phyloP scores from a whole-genome alignment of 2,888 invertebrate genomes.

The Eupithecia insigniata region DNA sequence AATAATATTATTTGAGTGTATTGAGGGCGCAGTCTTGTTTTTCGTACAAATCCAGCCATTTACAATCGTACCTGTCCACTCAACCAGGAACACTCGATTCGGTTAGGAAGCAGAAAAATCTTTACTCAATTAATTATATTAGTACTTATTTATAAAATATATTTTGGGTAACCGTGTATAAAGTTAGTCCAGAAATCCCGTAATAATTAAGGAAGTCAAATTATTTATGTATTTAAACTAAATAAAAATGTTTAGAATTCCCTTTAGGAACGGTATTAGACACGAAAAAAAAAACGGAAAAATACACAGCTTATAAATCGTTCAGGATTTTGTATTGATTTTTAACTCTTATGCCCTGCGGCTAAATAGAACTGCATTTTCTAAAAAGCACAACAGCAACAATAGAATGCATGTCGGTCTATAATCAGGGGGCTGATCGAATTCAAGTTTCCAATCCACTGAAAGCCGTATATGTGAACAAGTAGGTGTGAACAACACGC shows the following conservation, averaged over 20 bases:
- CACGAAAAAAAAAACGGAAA: background rate
- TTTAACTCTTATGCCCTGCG: background rate
- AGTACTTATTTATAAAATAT: background rate
- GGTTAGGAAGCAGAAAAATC: background rate
- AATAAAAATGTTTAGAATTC: background rate
- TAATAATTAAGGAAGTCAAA: background rate
- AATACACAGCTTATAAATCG: background rate
- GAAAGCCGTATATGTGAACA: conserved; percentile 50
- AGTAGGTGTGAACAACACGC: conserved; percentile 37
- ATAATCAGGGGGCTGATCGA: conserved; percentile 27
- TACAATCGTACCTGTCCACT: conserved; percentile 17
- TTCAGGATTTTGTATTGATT: background rate
- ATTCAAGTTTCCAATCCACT: conserved; percentile 56
- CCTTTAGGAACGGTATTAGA: background rate
- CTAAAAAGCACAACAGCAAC: background rate
- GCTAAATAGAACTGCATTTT: background rate
- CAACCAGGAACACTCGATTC: conserved; percentile 6
- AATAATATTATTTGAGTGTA: too few relatives aligned
- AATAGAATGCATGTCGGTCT: background rate
- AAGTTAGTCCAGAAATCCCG: background rate
- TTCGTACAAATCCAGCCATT: conserved; percentile 25
- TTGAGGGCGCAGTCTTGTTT: background rate
- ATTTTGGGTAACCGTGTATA: background rate
- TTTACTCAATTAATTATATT: background rate
- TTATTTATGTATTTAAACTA: background rate